Conservation (phyloP, 2,888 invertebrate species). For the Chrysolina americana region DNA sequence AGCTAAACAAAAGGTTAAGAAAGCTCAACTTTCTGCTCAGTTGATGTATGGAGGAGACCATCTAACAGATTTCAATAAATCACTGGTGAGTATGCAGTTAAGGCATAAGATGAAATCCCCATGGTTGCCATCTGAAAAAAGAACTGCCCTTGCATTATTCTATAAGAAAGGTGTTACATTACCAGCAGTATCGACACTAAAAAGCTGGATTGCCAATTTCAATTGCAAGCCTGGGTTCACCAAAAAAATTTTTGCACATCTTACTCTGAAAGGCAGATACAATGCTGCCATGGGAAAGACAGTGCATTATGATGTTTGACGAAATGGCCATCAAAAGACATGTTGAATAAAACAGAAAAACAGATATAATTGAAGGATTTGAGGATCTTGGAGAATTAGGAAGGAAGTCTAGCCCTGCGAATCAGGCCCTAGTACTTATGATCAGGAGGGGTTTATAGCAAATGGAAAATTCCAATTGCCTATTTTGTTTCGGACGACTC, state of each 20-base stretch:
- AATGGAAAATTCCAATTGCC: conserved; percentile 2
- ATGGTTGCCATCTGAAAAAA: conserved; percentile 7
- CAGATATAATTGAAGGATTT: neutral
- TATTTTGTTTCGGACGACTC: neutral
- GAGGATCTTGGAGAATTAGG: neutral
- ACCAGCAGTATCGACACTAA: conserved; percentile 8
- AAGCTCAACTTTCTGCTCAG: neutral
- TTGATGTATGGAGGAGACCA: no score
- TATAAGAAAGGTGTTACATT: neutral
- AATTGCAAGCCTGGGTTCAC: conserved; percentile 12
- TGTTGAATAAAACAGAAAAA: neutral
- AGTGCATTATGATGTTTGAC: neutral
- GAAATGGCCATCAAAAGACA: no score
- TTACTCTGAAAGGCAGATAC: neutral
- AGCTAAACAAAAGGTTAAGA: neutral
- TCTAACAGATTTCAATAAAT: neutral
- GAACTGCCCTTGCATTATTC: neutral
- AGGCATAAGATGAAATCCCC: neutral
- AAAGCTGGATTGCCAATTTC: neutral
- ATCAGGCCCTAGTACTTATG: neutral
- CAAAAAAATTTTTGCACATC: neutral
- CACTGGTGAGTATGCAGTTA: neutral
- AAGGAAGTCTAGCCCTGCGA: neutral
- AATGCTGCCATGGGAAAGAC: neutral
- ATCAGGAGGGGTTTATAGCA: neutral